phyloP scores from a whole-genome alignment of 2,113 vertebrate species.

The human (Homo sapiens) region GRCh38 chr7:106781001-106781500 shows the following conservation, averaged over 20 bases:
- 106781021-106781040: neutral
- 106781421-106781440: neutral
- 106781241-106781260: slow-evolving; percentile 46
- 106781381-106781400: neutral
- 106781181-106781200: neutral
- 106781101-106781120: neutral
- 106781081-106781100: neutral
- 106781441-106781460: neutral
- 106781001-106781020: neutral
- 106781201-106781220: neutral
- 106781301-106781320: too few relatives aligned
- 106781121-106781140: neutral
- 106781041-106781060: neutral
- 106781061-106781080: neutral
- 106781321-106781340: neutral
- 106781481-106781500: neutral
- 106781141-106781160: neutral
- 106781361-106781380: neutral
- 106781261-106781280: slow-evolving; percentile 11
- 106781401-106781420: neutral
- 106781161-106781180: neutral
- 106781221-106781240: slow-evolving; percentile 26
- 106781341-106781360: slow-evolving; percentile 47
- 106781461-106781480: neutral
- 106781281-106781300: neutral